Base-by-base conservation (phyloP, 1,140 invertebrate species). In the Euglossa dilemma region DNA sequence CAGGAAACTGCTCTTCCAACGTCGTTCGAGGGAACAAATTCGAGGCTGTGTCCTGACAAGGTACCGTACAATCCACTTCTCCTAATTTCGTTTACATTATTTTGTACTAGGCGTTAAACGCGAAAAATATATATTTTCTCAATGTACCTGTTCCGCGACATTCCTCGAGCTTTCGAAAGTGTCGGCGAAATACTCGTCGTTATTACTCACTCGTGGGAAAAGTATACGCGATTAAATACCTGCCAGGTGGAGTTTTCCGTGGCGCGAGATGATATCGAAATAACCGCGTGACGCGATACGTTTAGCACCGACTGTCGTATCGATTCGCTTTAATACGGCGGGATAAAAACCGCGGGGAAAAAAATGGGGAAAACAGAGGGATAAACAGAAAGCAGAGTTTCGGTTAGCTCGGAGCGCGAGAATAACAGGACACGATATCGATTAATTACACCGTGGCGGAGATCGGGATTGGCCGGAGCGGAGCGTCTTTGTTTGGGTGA, bases 401-500 rank as follows among this genome's bases (percentile, higher is more conserved):
- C 25, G 61, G 16, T 63, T 28, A 18, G 14, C 14, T 63, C 61
- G 61, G 18, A n/a, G 6, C 28, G 28, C 1, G 54, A 52, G 43
- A 54, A 54, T 50, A 54, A 66, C 25, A 36, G 28, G 50, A 36
- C 12, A 25, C 16, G 20, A 71, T 52, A 47, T 43, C 43, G 11
- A 64, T 73, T 45, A 47, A 74, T 74, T 63, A 74, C 11, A 56
- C 57, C n/a, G 36, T 36, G 18, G 16, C 45, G 25, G 1, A 5
- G 57, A 43, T 63, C 50, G 20, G 28, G 61, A 73, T 54, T 64
- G 36, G 28, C 6, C n/a, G 11, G 20, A 36, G 20, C 16, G 43
- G 47, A 43, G 63, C 47, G 69, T 80, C 80, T 87, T 80, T 76
- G 85, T 87, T 75, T 84, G 75, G 28, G 36, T 50, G 43, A 59